A percentile compares a stretch with the other conserved stretches of the same genome.
Evolutionary conservation across 2,888 invertebrate species (phyloP).

Genomic region (Seira musarum): DNA sequence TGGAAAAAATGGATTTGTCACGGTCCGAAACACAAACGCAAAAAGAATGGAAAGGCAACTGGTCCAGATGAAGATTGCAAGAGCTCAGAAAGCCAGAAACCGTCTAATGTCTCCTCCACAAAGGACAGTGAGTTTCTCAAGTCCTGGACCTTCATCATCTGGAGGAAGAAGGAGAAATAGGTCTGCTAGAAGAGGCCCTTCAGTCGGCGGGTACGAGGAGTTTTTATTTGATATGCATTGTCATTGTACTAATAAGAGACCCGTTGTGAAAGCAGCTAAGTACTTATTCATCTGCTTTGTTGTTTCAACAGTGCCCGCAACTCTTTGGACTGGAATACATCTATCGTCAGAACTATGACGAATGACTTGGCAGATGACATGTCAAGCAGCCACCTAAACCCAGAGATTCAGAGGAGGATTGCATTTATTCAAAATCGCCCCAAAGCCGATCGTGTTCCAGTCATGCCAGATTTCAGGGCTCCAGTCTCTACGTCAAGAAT

Average conservation of each 20-base stretch:
- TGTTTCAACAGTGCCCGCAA: not conserved
- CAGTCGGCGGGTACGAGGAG: too few relatives aligned
- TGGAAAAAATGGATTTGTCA: conserved; percentile 61
- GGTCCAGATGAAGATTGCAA: conserved; percentile 64
- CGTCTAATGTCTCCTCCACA: conserved; percentile 27
- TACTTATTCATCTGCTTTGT: not conserved
- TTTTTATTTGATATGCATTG: too few relatives aligned
- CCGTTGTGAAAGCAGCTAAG: too few relatives aligned
- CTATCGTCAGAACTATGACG: conserved; percentile 57
- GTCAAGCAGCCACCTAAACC: conserved; percentile 59
- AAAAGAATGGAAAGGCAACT: conserved; percentile 50
- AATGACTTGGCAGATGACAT: conserved; percentile 51
- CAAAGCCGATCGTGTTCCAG: conserved; percentile 48
- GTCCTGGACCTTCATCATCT: conserved; percentile 11
- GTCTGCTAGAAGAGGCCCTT: not conserved
- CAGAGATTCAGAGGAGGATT: conserved; percentile 68
- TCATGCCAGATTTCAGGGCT: conserved; percentile 65
- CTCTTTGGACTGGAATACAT: conserved; percentile 47
- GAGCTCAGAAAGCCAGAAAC: conserved; percentile 61
- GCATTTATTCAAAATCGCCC: conserved; percentile 65
- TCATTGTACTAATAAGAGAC: too few relatives aligned
- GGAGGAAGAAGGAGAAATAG: conserved; percentile 33
- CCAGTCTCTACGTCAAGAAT: conserved; percentile 65
- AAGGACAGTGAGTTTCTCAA: conserved; percentile 5
- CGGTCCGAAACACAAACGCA: conserved; percentile 55